phyloP scores from a whole-genome alignment of 2,113 vertebrate species.

The Rhabdornis inornatus region DNA sequence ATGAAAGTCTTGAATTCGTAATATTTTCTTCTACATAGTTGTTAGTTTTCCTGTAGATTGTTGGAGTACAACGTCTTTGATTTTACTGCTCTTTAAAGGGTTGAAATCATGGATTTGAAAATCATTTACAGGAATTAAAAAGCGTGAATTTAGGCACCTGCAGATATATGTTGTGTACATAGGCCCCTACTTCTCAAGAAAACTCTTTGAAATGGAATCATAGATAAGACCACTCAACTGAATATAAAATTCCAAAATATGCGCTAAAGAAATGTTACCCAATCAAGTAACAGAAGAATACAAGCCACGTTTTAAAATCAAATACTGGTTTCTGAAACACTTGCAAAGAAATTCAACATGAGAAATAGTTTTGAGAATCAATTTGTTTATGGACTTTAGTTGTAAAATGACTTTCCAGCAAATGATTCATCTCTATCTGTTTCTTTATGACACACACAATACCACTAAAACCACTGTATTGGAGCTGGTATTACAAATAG shows the following conservation, averaged over 20 bases:
- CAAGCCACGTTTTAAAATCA: neutral
- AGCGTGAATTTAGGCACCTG: neutral
- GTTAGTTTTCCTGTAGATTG: neutral
- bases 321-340: neutral
- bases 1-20: neutral
- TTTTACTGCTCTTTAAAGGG: neutral
- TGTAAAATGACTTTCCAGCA: neutral
- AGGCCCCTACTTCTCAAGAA: neutral
- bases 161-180: accelerated
- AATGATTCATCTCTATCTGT: neutral
- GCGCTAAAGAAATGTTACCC: neutral
- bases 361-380: neutral
- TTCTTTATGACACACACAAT: neutral
- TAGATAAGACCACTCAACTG: neutral
- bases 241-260: neutral
- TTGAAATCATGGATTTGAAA: neutral
- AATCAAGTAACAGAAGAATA: neutral
- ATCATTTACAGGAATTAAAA: neutral
- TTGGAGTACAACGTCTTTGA: neutral
- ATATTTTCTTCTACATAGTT: neutral
- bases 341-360: neutral
- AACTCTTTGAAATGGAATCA: neutral
- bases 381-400: neutral
- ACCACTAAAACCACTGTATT: neutral
- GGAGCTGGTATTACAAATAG: neutral